Conservation (phyloP, 2,888 invertebrate genomes). For the Drosophila pseudotakahashii region DNA sequence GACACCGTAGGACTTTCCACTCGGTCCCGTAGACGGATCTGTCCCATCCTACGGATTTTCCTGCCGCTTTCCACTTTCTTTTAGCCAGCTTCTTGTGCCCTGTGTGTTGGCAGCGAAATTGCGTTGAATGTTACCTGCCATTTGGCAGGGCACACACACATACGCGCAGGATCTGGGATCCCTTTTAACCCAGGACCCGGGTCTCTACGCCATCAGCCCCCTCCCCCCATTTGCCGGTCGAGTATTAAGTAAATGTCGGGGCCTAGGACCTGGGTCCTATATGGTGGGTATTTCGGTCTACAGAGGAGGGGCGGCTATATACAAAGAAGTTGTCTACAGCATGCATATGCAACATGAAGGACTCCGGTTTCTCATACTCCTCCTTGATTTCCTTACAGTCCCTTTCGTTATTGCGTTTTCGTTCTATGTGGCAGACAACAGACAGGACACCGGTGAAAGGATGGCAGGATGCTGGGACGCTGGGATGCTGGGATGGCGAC, state of each 20-base stretch:
- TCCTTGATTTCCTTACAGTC: conserved; percentile 26
- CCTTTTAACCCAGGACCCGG: conserved; percentile 7
- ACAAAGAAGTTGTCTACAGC: conserved; percentile 43
- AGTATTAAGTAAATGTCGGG: conserved; percentile 71
- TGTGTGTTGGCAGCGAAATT: conserved; percentile 72
- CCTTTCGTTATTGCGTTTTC: conserved; percentile 55
- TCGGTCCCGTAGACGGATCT: not conserved
- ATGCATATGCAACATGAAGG: conserved; percentile 61
- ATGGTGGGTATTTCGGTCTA: conserved; percentile 3
- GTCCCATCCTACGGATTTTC: not conserved
- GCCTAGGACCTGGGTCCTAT: conserved; percentile 53
- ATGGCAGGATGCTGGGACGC: conserved; percentile 27
- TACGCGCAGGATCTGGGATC: not conserved
- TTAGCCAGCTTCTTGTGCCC: conserved; percentile 52
- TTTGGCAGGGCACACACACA: conserved; percentile 60
- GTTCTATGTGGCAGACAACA: conserved; percentile 52
- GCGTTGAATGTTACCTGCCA: conserved; percentile 79
- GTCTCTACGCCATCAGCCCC: not conserved
- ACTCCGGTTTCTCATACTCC: conserved; percentile 19
- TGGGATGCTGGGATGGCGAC: conserved; percentile 20
- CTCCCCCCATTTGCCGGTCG: too few species aligned
- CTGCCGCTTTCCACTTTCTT: conserved; percentile 30
- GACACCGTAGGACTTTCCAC: not conserved
- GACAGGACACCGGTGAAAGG: conserved; percentile 42
- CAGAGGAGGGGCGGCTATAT: conserved; percentile 15